Conservation (phyloP, 2,113 vertebrate species). For the Cryptomyrus ogoouensis region DNA sequence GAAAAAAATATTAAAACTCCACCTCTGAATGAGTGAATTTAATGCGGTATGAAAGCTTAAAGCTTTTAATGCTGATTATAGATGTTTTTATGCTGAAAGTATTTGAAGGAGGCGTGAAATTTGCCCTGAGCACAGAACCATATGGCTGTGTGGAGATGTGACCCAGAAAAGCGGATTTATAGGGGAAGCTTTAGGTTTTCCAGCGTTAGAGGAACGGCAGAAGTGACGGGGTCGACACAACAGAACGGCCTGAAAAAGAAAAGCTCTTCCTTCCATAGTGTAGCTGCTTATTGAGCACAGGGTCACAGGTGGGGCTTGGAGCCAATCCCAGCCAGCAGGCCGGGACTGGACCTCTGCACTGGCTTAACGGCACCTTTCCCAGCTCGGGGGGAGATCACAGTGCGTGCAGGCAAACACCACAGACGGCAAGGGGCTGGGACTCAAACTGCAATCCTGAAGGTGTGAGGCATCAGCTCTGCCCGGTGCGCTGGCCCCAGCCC, state of each 20-base stretch:
- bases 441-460: background rate
- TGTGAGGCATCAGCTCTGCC: background rate
- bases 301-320: background rate
- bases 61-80: background rate
- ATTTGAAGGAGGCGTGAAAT: background rate
- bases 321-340: background rate
- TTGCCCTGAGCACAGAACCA: background rate
- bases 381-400: background rate
- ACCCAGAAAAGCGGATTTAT: background rate
- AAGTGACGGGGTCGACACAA: background rate
- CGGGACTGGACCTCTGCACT: background rate
- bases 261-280: background rate
- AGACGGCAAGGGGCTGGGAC: background rate
- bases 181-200: background rate
- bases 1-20: background rate
- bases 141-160: background rate
- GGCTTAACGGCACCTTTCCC: background rate
- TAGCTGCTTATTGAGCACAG: background rate
- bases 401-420: background rate
- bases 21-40: background rate
- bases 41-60: background rate
- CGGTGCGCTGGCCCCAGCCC: background rate
- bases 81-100: background rate
- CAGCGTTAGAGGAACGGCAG: background rate
- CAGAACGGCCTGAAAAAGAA: background rate